Base-by-base conservation (phyloP, 2,113 vertebrate species). In the Haemorhous mexicanus region DNA sequence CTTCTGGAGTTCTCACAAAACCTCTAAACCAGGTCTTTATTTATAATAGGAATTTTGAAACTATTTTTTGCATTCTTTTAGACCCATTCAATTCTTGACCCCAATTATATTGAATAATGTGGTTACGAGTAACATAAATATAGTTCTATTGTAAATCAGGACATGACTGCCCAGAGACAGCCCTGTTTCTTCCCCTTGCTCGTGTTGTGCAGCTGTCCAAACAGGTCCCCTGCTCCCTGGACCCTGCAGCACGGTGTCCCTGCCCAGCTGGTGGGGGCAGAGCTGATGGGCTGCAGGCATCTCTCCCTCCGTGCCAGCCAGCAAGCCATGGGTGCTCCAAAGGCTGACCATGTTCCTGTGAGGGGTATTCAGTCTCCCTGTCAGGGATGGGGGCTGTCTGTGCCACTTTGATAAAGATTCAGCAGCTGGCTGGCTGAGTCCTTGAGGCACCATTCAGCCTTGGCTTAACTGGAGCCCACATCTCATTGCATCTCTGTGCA, bases 21-120 rank as follows among this genome's bases (percentile, higher is more conserved):
- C 85, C 85, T 96, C 95, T 88, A 95, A 97, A 96, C 86, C 88
- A 96, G 94, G 92, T 94, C 92, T 97, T 90, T 93, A 90, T 92
- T 95, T 95, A 89, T 93, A 86, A 94, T 66, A 84, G 73, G 76
- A 96, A 95, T 96, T 96, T 87, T 94, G 90, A 96, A 96, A 91
- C 44, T 89, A 93, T 90, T 97, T 95, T 95, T 95, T 94, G 92
- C 88, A 94, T 94, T 95, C 84, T 93, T 97, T 94, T 55, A 68
- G 55, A 55, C 59, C 82, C 16, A 2, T 91, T 93, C 95, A 95
- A 90, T 96, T 96, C 90, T 94, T 96, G 85, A 96, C 90, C 76
- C 76, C 69, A 87, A 87, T 95, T 93, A 94, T 50, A 92, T 17
- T 92, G 88, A 94, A 78, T 82, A 93, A 94, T 93, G 90, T 66